Percentiles rank a stretch among this genome's conserved stretches.
Conservation (phyloP, 92 coral and sea anemone species). For the Parazoanthus darwini region DNA sequence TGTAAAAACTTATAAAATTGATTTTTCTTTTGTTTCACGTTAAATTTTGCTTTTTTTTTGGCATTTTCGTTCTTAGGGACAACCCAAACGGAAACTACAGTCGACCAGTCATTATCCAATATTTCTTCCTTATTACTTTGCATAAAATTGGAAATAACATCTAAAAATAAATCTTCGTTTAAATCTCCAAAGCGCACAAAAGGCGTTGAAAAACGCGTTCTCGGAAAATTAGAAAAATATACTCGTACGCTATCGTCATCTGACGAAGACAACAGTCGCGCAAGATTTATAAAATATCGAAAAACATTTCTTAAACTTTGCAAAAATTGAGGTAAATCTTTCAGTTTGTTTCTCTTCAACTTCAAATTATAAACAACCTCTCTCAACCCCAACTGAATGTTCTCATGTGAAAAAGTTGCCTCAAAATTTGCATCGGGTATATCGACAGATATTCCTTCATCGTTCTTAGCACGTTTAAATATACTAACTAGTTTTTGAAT, state of each 20-base stretch:
- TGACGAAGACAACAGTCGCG: slow-evolving; percentile 6
- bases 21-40: slow-evolving; percentile 5
- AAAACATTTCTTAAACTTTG: neutral
- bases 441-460: slow-evolving; percentile 7
- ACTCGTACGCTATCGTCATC: slow-evolving; percentile 1
- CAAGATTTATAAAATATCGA: neutral
- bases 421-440: neutral
- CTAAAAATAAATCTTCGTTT: neutral
- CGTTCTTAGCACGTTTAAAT: neutral
- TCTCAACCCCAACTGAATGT: neutral
- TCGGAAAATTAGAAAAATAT: slow-evolving; percentile 6
- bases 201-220: slow-evolving; percentile 3
- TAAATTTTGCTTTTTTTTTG: neutral
- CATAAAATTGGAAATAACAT: neutral
- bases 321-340: neutral
- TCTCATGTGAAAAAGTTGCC: neutral
- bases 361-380: slow-evolving; percentile 2
- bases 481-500: too few relatives aligned
- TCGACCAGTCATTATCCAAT: slow-evolving; percentile 8
- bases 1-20: slow-evolving; percentile 4
- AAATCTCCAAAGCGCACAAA: neutral
- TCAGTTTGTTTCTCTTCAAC: neutral
- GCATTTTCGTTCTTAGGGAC: neutral
- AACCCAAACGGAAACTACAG: slow-evolving; percentile 6
- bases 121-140: slow-evolving; percentile 5